Evolutionary conservation across 2,888 invertebrate genomes (phyloP).

Genomic region (Gonocerus acuteangulatus): DNA sequence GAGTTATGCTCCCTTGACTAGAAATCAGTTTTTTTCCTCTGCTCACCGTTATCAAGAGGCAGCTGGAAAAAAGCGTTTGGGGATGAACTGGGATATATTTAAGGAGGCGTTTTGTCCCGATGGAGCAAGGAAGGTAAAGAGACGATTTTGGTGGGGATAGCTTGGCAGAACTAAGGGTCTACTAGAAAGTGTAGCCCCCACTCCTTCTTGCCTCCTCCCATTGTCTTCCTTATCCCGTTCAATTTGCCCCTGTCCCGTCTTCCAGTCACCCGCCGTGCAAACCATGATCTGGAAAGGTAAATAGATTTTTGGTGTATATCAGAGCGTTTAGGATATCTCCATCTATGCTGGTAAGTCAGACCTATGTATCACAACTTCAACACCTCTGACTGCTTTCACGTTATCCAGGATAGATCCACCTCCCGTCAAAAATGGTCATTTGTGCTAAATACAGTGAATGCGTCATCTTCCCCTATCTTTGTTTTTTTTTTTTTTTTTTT

Average conservation of each 20-base stretch:
- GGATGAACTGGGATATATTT: not conserved
- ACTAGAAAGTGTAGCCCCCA: slow-evolving; percentile 32
- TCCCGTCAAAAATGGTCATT: too few relatives aligned
- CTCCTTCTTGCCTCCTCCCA: slow-evolving; percentile 21
- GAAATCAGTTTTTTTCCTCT: not conserved
- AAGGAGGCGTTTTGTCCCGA: slow-evolving; percentile 32
- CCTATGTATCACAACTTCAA: not conserved
- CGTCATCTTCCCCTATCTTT: too few relatives aligned
- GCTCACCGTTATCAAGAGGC: not conserved
- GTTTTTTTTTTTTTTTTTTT: too few relatives aligned
- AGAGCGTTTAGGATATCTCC: not conserved
- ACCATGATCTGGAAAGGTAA: slow-evolving; percentile 29
- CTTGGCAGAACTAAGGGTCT: slow-evolving; percentile 34
- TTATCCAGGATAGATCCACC: too few relatives aligned
- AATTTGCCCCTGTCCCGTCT: slow-evolving; percentile 10
- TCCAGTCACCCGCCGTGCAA: slow-evolving; percentile 3
- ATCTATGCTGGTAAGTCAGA: not conserved
- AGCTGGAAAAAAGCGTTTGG: not conserved
- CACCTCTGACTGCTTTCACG: too few relatives aligned
- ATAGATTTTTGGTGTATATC: slow-evolving; percentile 5
- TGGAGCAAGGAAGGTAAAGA: slow-evolving; percentile 29
- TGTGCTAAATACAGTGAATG: too few relatives aligned
- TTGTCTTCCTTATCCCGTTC: slow-evolving; percentile 7
- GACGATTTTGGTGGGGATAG: slow-evolving; percentile 18
- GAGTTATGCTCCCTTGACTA: slow-evolving; percentile 9